phyloP scores from a whole-genome alignment of 2,888 invertebrate species.

The Antitype chi region DNA sequence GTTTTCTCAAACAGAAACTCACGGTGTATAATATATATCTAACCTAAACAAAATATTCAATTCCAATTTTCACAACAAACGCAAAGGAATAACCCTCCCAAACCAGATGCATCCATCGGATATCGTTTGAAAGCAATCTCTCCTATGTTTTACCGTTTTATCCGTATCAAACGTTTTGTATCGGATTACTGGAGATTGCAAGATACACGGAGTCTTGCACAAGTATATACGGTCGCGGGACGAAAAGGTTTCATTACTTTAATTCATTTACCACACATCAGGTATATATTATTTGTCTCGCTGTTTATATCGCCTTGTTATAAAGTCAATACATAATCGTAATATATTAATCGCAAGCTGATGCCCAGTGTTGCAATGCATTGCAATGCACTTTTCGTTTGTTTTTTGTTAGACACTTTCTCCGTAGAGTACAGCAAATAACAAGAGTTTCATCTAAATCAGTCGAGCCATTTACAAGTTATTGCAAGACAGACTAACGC shows the following conservation, averaged over 20 bases:
- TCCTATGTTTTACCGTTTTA: slow-evolving; percentile 42
- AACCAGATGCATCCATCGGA: slow-evolving; percentile 57
- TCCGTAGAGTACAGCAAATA: too few relatives aligned
- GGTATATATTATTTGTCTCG: background rate
- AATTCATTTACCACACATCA: background rate
- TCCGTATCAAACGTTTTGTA: slow-evolving; percentile 41
- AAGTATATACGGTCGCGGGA: background rate
- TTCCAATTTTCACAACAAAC: slow-evolving; percentile 38
- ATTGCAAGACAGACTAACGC: too few relatives aligned
- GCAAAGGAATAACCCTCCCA: slow-evolving; percentile 10
- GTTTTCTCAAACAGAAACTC: background rate
- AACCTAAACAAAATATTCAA: slow-evolving; percentile 46
- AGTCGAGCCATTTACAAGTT: too few relatives aligned
- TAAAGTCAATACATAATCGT: too few relatives aligned
- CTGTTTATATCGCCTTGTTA: background rate
- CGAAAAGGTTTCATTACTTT: background rate
- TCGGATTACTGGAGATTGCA: slow-evolving; percentile 40
- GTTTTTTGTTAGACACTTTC: too few relatives aligned
- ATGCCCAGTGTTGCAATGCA: too few relatives aligned
- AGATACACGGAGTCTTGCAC: slow-evolving; percentile 6
- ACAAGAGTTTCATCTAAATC: too few relatives aligned
- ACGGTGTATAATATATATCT: slow-evolving; percentile 14
- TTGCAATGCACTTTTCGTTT: too few relatives aligned
- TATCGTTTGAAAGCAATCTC: slow-evolving; percentile 56
- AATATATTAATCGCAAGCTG: too few relatives aligned